Conservation (phyloP, 2,888 invertebrate species). For the Zele albiditarsus region DNA sequence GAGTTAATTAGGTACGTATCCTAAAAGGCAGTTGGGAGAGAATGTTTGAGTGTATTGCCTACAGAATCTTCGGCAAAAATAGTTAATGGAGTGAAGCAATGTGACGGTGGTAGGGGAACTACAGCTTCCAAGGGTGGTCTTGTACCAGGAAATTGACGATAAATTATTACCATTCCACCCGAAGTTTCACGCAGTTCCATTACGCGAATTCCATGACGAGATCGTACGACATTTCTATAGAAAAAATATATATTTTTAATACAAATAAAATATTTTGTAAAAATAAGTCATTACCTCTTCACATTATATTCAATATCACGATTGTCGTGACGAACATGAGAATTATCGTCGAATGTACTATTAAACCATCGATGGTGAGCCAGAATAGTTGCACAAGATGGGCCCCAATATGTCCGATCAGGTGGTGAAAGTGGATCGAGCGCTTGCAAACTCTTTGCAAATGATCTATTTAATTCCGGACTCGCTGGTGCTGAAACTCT, state of each 20-base stretch:
- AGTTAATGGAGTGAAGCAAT: conserved; percentile 70
- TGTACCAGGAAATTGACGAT: conserved; percentile 65
- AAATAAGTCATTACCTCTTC: conserved; percentile 60
- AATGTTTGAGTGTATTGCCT: conserved; percentile 81
- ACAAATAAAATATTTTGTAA: not conserved
- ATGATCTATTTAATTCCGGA: conserved; percentile 68
- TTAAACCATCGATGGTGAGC: conserved; percentile 75
- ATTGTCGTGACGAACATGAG: conserved; percentile 56
- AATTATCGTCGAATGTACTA: conserved; percentile 60
- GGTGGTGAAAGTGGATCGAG: conserved; percentile 53
- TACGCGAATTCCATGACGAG: conserved; percentile 67
- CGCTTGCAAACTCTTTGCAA: conserved; percentile 59
- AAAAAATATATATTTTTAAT: not conserved
- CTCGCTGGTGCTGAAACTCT: conserved; percentile 69
- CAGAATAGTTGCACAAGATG: conserved; percentile 67
- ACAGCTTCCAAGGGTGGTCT: conserved; percentile 67
- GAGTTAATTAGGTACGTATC: not conserved
- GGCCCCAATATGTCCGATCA: conserved; percentile 68
- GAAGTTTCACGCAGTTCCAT: conserved; percentile 68
- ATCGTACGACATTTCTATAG: conserved; percentile 67
- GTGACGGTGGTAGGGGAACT: conserved; percentile 65
- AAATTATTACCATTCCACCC: conserved; percentile 68
- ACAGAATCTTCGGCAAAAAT: conserved; percentile 81
- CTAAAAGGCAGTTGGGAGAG: conserved; percentile 75
- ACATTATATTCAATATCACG: conserved; percentile 63